These are phyloP conservation scores for Ploceus nigricollis DNA, from an alignment of 2,113 vertebrate species.

Conservation along the genomic window DNA sequence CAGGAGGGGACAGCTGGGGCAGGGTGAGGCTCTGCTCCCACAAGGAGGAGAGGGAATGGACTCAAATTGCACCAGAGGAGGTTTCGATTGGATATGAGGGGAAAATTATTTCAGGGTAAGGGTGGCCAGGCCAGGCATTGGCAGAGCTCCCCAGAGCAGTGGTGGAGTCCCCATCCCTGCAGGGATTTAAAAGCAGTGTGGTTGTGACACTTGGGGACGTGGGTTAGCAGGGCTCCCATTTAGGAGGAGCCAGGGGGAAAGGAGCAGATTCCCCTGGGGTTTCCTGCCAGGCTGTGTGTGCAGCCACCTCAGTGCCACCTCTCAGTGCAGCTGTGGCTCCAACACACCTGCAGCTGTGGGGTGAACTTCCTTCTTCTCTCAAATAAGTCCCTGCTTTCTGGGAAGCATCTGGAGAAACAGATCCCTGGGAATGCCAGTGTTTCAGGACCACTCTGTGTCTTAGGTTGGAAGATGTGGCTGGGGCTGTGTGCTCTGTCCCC, in stretches of 20 bases:
- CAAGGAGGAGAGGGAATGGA: neutral
- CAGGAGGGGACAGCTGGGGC: accelerated
- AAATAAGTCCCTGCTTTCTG: neutral
- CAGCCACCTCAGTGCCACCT: neutral
- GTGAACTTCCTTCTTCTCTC: neutral
- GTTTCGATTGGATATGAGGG: neutral
- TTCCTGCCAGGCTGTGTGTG: neutral
- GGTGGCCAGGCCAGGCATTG: neutral
- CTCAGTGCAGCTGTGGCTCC: neutral
- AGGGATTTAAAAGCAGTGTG: neutral
- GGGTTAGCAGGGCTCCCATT: neutral
- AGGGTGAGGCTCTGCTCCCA: neutral
- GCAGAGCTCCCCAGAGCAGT: neutral
- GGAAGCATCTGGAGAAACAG: neutral
- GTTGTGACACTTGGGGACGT: accelerated
- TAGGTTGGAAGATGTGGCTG: accelerated
- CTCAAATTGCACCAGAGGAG: accelerated
- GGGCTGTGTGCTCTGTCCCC: neutral
- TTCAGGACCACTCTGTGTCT: neutral
- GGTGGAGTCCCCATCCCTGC: neutral
- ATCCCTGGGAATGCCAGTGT: neutral
- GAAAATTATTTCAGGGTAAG: neutral
- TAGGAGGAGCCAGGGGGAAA: neutral
- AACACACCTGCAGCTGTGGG: neutral
- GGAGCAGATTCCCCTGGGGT: neutral